A percentile compares a stretch with the other conserved stretches of the same genome.
Conservation (phyloP, 92 coral and sea anemone genomes). For the Parazoanthus atlanticus region DNA sequence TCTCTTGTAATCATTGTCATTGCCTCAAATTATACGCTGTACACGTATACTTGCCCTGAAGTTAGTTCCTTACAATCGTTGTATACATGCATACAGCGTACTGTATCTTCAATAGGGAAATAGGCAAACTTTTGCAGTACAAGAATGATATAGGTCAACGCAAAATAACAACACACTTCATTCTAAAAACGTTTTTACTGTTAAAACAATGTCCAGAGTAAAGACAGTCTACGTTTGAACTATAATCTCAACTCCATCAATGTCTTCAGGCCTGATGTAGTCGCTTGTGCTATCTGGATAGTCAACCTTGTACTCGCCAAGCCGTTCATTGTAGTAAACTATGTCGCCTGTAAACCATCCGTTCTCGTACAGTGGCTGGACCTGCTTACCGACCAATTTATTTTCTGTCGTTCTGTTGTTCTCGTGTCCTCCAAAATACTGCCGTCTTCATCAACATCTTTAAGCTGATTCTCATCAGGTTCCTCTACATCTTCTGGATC, state of each 20-base stretch:
- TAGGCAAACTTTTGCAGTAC: too few relatives aligned
- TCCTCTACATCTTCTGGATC: constrained; percentile 22
- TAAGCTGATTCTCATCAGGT: constrained; percentile 6
- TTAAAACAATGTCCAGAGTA: too few relatives aligned
- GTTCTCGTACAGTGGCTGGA: not conserved
- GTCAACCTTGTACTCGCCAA: not conserved
- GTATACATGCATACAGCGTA: too few relatives aligned
- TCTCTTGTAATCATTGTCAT: too few relatives aligned
- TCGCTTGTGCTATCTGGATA: not conserved
- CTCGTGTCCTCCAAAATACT: not conserved
- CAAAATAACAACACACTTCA: constrained; percentile 5
- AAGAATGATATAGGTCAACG: constrained; percentile 4
- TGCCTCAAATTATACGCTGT: too few relatives aligned
- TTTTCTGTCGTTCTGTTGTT: not conserved
- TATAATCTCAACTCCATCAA: not conserved
- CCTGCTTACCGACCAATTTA: not conserved
- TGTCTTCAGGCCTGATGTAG: not conserved
- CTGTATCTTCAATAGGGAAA: too few relatives aligned
- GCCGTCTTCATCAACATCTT: not conserved
- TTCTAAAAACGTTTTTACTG: not conserved
- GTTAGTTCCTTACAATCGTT: too few relatives aligned
- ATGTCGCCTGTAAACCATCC: not conserved
- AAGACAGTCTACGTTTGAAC: not conserved
- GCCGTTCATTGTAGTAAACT: not conserved
- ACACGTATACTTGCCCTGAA: too few relatives aligned